Evolutionary conservation across 2,113 vertebrate species (phyloP).

Genomic region (Passer domesticus): DNA sequence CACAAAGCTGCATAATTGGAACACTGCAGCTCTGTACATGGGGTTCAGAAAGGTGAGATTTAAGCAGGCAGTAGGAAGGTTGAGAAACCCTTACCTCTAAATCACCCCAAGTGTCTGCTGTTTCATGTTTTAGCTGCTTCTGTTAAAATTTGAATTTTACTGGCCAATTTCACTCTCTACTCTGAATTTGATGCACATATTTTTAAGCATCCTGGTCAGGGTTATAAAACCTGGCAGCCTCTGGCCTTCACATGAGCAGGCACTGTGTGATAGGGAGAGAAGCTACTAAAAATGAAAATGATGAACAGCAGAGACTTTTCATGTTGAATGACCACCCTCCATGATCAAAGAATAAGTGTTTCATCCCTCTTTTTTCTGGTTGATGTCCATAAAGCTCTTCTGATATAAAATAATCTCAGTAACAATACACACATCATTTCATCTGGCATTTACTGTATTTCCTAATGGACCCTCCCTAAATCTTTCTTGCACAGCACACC

Average conservation of each 20-base stretch:
- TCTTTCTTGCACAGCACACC: background rate
- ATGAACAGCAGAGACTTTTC: background rate
- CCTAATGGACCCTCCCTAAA: background rate
- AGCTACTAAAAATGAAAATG: conserved; percentile 9
- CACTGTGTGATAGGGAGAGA: background rate
- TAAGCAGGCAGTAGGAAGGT: background rate
- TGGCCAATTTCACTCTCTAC: background rate
- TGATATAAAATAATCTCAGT: background rate
- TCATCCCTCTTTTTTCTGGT: background rate
- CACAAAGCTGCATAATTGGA: background rate
- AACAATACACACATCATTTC: background rate
- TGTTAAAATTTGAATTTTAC: background rate
- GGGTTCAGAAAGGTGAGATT: background rate
- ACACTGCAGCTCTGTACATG: background rate
- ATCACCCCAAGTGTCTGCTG: background rate
- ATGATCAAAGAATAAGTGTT: conserved; percentile 22
- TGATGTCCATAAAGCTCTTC: background rate
- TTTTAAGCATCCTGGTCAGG: background rate
- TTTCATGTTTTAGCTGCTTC: background rate
- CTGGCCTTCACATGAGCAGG: background rate
- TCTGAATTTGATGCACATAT: background rate
- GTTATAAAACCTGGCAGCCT: background rate
- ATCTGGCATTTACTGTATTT: background rate
- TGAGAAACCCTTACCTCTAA: background rate
- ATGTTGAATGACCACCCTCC: background rate